Evolutionary conservation across 1,140 invertebrate genomes (phyloP).

Genomic region (Trichonephila inaurata): DNA sequence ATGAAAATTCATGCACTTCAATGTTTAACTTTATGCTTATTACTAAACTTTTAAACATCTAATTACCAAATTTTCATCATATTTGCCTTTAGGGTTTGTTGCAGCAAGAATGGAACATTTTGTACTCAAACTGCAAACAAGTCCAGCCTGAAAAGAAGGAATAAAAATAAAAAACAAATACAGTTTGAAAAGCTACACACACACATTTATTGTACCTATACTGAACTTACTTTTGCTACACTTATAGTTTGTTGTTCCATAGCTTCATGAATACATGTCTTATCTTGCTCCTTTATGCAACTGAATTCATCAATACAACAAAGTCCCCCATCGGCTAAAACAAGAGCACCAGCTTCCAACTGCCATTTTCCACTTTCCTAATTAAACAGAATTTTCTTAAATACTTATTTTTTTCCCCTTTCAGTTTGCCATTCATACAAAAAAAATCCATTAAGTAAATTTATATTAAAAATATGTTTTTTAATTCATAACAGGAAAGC

Average conservation of each 20-base stretch:
- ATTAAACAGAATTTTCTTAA: constrained; percentile 79
- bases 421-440: no score
- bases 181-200: neutral
- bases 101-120: constrained; percentile 92
- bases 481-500: no score
- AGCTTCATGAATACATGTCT: constrained; percentile 92
- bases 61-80: constrained; percentile 81
- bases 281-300: constrained; percentile 89
- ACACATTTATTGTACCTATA: neutral
- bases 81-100: constrained; percentile 91
- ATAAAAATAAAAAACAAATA: constrained; percentile 34
- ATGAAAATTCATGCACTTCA: no score
- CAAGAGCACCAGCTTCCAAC: constrained; percentile 91
- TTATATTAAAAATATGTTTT: no score
- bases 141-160: constrained; percentile 86
- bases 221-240: constrained; percentile 87
- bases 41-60: neutral
- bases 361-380: constrained; percentile 90
- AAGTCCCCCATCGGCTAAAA: constrained; percentile 91
- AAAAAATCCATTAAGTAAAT: no score
- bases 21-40: neutral
- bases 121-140: constrained; percentile 93
- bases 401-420: no score
- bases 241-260: constrained; percentile 97
- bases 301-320: constrained; percentile 97